A percentile compares a stretch with the other conserved stretches of the same genome.
Evolutionary conservation across 2,888 invertebrate species (phyloP).

Genomic region (Blastobasis adustella): DNA sequence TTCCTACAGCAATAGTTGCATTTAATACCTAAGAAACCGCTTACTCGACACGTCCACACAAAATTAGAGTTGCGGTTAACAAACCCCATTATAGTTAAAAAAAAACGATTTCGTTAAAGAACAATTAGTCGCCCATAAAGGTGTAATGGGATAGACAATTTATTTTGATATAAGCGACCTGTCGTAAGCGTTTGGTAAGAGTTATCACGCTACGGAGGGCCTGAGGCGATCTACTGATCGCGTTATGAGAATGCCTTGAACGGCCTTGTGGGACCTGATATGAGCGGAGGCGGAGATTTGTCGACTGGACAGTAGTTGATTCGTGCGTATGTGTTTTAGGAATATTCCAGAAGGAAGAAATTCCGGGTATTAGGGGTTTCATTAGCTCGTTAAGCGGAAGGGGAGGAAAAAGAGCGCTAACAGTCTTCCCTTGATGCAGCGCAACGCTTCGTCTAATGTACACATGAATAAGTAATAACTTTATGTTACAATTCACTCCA

Average conservation of each 20-base stretch:
- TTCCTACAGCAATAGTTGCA: too few species aligned
- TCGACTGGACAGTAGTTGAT: too few species aligned
- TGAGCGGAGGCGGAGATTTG: too few species aligned
- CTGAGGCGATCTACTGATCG: conserved; percentile 18
- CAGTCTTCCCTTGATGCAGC: too few species aligned
- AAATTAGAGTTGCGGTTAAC: conserved; percentile 7
- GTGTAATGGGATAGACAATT: conserved; percentile 26
- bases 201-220: conserved; percentile 25
- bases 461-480: too few species aligned
- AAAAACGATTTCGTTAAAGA: conserved; percentile 13
- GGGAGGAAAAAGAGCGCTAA: too few species aligned
- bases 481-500: too few species aligned
- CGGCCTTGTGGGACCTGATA: conserved; percentile 20
- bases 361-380: too few species aligned
- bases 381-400: too few species aligned
- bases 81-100: conserved; percentile 6
- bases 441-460: too few species aligned
- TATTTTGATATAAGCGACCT: conserved; percentile 23
- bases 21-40: not conserved
- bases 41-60: not conserved
- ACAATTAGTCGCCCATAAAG: conserved; percentile 27
- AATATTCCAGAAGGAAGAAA: too few species aligned
- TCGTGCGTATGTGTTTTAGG: too few species aligned
- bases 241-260: conserved; percentile 16
- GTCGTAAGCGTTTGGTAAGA: conserved; percentile 11